A percentile compares a stretch with the other conserved stretches of the same genome.
phyloP scores from a whole-genome alignment of 2,888 invertebrate species.

The Lasiommata megera region DNA sequence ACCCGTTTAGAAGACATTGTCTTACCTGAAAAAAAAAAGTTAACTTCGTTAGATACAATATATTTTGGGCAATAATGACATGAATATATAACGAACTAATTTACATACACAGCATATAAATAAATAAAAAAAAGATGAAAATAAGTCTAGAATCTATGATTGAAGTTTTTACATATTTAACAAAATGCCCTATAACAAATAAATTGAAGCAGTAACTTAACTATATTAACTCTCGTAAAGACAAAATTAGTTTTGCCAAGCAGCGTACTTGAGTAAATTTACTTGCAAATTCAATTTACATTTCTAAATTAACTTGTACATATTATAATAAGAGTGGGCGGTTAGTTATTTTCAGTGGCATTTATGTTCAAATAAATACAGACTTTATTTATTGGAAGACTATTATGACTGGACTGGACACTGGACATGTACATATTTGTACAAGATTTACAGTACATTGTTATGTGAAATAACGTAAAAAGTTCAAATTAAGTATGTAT shows the following conservation, averaged over 20 bases:
- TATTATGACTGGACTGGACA: too few species aligned
- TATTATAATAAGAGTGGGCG: neutral
- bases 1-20: conserved; percentile 75
- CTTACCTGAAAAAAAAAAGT: conserved; percentile 73
- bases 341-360: conserved; percentile 11
- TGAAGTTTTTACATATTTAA: too few species aligned
- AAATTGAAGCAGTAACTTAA: neutral
- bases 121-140: too few species aligned
- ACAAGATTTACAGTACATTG: conserved; percentile 1
- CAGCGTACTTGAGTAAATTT: neutral
- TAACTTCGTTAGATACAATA: neutral
- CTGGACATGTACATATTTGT: conserved; percentile 16
- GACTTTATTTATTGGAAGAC: conserved; percentile 24
- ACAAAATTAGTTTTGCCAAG: conserved; percentile 1
- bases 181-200: neutral
- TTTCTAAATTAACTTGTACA: neutral
- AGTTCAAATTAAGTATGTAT: too few species aligned
- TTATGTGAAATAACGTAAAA: too few species aligned
- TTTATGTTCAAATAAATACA: conserved; percentile 13
- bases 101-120: too few species aligned
- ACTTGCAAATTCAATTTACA: conserved; percentile 1
- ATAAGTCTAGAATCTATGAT: too few species aligned
- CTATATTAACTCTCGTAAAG: neutral
- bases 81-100: neutral
- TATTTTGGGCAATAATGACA: neutral